A percentile compares a stretch with the other conserved stretches of the same genome.
Evolutionary conservation across 2,888 invertebrate species (phyloP).

Genomic region (Watsonalla binaria): DNA sequence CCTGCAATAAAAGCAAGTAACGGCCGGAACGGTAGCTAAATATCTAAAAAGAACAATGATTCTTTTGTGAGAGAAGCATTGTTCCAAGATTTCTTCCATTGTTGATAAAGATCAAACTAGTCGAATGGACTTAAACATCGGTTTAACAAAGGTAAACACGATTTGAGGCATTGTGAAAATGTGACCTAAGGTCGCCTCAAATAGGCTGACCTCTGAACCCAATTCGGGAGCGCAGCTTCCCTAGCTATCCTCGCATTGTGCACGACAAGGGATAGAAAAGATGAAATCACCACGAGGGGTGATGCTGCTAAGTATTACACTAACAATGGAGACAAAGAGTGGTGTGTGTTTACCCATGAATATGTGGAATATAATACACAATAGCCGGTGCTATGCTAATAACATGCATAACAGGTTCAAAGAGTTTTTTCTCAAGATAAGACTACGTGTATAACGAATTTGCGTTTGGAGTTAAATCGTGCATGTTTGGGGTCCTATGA

Average conservation of each 20-base stretch:
- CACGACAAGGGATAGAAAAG: slow-evolving; percentile 56
- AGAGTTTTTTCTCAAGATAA: slow-evolving; percentile 70
- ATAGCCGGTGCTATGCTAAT: slow-evolving; percentile 68
- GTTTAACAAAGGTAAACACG: slow-evolving; percentile 60
- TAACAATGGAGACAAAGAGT: slow-evolving; percentile 68
- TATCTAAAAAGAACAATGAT: slow-evolving; percentile 62
- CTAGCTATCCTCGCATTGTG: slow-evolving; percentile 45
- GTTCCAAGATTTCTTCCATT: slow-evolving; percentile 52
- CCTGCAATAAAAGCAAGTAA: slow-evolving; percentile 58
- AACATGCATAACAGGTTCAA: slow-evolving; percentile 71
- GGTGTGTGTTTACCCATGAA: slow-evolving; percentile 79
- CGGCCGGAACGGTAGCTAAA: slow-evolving; percentile 72
- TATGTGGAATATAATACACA: slow-evolving; percentile 67
- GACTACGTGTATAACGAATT: slow-evolving; percentile 76
- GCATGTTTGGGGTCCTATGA: slow-evolving; percentile 54
- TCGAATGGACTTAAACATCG: slow-evolving; percentile 49
- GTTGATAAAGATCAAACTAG: slow-evolving; percentile 30
- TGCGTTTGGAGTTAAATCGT: slow-evolving; percentile 75
- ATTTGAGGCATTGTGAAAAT: slow-evolving; percentile 50
- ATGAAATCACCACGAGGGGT: slow-evolving; percentile 66
- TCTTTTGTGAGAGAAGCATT: slow-evolving; percentile 45
- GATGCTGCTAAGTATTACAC: slow-evolving; percentile 72
- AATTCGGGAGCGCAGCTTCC: slow-evolving; percentile 36
- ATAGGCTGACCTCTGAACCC: slow-evolving; percentile 62
- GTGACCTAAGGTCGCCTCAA: slow-evolving; percentile 67